phyloP scores from a whole-genome alignment of 1,140 invertebrate species.

The Cryptotermes secundus region DNA sequence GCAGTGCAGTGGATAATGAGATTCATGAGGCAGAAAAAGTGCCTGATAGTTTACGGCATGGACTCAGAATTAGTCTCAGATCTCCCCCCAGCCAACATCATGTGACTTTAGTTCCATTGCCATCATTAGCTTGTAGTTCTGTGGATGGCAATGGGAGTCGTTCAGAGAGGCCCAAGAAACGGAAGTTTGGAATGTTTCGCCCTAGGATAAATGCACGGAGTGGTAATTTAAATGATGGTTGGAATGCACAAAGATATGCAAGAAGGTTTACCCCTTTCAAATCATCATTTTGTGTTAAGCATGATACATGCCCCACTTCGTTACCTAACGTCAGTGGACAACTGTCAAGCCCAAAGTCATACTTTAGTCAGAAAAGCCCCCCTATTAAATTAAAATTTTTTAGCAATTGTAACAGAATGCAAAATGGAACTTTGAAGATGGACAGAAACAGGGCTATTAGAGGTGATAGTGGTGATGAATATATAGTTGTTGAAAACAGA shows the following conservation, averaged over 20 bases:
- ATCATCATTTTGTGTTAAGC: no score
- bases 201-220: background rate
- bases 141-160: background rate
- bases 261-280: background rate
- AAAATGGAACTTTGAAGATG: background rate
- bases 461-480: background rate
- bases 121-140: background rate
- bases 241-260: background rate
- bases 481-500: conserved; percentile 7
- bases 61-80: background rate
- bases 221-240: background rate
- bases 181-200: background rate
- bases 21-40: background rate
- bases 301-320: no score
- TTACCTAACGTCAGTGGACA: background rate
- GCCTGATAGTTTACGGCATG: background rate
- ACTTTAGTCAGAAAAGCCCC: background rate
- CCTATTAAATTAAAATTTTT: background rate
- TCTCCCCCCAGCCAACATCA: background rate
- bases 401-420: background rate
- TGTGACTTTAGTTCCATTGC: background rate
- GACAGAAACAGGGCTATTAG: no score
- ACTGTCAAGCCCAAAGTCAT: background rate
- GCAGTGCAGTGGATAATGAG: no score
- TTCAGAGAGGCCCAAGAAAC: background rate